Evolutionary conservation across 2,888 invertebrate genomes (phyloP).

Genomic region (Caenorhabditis virilis): DNA sequence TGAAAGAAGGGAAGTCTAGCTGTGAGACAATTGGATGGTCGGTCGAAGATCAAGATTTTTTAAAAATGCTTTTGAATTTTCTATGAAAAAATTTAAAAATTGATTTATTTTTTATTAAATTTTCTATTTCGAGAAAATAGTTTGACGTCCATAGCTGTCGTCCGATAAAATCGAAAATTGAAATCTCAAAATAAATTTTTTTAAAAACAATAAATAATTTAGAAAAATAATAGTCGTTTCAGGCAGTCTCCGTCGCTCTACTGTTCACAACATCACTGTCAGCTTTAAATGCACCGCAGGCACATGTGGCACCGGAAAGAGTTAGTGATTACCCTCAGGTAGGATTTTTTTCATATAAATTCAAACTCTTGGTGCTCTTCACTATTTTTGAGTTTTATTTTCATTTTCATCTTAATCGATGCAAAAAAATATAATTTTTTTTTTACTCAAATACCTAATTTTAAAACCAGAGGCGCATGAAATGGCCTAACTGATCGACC

Average conservation of each 20-base stretch:
- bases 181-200: neutral
- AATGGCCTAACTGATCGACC: neutral
- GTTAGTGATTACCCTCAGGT: slow-evolving; percentile 35
- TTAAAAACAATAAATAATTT: neutral
- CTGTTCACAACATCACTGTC: slow-evolving; percentile 26
- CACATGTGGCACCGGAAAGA: slow-evolving; percentile 24
- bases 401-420: too few relatives aligned
- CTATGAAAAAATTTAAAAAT: too few relatives aligned
- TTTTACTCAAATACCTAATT: too few relatives aligned
- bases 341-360: neutral
- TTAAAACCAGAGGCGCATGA: too few relatives aligned
- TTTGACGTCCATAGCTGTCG: too few relatives aligned
- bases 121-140: neutral
- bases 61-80: too few relatives aligned
- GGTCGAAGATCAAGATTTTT: too few relatives aligned
- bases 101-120: too few relatives aligned
- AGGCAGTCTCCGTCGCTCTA: slow-evolving; percentile 15
- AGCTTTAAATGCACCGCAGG: slow-evolving; percentile 30
- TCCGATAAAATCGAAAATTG: neutral
- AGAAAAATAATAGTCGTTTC: neutral
- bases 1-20: too few relatives aligned
- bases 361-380: neutral
- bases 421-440: too few relatives aligned
- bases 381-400: slow-evolving; percentile 1
- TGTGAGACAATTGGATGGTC: too few relatives aligned